These are phyloP conservation scores for Hylyphantes graminicola DNA, from an alignment of 1,140 invertebrate genomes.

Conservation along the genomic window DNA sequence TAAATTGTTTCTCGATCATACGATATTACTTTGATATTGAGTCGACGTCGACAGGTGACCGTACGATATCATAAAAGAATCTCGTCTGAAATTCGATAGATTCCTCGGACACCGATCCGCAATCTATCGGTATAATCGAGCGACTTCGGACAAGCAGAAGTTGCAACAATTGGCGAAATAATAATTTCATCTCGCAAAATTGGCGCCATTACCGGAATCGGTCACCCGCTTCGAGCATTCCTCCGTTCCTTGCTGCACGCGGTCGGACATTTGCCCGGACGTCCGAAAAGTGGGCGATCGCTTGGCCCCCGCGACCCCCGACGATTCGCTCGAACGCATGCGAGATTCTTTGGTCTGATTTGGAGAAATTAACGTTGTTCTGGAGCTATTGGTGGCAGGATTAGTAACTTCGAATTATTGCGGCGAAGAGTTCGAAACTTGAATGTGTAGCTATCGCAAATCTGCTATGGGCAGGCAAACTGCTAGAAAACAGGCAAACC, in stretches of 20 bases:
- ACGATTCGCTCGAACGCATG: background rate
- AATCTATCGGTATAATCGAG: no score
- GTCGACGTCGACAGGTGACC: no score
- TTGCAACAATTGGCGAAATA: constrained; percentile 24
- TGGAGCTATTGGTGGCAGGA: background rate
- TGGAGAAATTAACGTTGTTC: no score
- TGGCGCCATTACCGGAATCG: constrained; percentile 10
- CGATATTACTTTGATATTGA: no score
- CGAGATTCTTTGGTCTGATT: background rate
- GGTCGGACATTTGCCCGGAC: constrained; percentile 6
- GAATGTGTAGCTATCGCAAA: no score
- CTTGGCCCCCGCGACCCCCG: constrained; percentile 14
- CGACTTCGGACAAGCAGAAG: background rate
- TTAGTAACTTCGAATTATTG: background rate
- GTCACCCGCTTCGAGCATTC: constrained; percentile 8
- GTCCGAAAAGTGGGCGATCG: constrained; percentile 9
- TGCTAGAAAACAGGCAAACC: no score
- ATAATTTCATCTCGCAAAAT: constrained; percentile 10
- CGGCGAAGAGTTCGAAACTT: background rate
- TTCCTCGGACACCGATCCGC: no score
- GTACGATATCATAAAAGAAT: no score
- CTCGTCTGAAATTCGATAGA: no score
- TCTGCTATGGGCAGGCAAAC: no score
- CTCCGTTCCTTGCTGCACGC: background rate
- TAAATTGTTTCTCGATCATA: no score